Evolutionary conservation across 2,113 vertebrate species (phyloP), one percentile per base, ranked within the genome.

Genomic region (Pelodiscus sinensis): DNA sequence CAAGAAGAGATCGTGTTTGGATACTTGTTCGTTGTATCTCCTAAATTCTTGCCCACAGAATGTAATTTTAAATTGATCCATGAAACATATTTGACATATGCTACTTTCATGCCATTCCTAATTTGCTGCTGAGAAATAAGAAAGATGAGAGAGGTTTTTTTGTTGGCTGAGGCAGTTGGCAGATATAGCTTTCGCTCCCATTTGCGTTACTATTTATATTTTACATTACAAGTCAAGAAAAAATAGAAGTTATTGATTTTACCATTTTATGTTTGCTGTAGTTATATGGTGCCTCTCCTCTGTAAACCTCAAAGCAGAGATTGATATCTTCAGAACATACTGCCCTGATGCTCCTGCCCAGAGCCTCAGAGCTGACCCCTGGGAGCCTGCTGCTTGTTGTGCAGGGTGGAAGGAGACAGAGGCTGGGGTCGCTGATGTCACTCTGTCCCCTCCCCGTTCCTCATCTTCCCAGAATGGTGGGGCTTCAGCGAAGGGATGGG

Each of bases 41-140:
- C 38, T 77, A 50, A 50, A 77, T 77, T 38, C 73, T 44, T 77
- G 6, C 13, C 24, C 38, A 77, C 22, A 24, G 50, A 50, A 50
- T 44, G 6, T 96, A 75, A 90, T 90, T 91, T 95, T 96, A 68
- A 91, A 93, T 92, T 93, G 75, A 92, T 68, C 29, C 19, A 50
- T 88, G 55, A 79, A 92, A 84, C 31, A 96, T 84, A 94, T 62
- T 56, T 91, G n/a, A n/a, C 71, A 29, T 87, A 93, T 79, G 79
- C 54, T 84, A 31, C 84, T 89, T 92, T 79, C 87, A 21, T 29
- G 54, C 8, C 51, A 38, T 50, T 54, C 85, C 86, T 84, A 77
- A 85, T 9, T 84, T 55, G 51, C 56, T 89, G 82, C 91, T 79
- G 44, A 51, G 85, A 91, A 92, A 90, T 93, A 85, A 50, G 73